These are phyloP conservation scores for Gadopsis bispinosus DNA, from an alignment of 2,797 vertebrate species.

Conservation along the genomic window DNA sequence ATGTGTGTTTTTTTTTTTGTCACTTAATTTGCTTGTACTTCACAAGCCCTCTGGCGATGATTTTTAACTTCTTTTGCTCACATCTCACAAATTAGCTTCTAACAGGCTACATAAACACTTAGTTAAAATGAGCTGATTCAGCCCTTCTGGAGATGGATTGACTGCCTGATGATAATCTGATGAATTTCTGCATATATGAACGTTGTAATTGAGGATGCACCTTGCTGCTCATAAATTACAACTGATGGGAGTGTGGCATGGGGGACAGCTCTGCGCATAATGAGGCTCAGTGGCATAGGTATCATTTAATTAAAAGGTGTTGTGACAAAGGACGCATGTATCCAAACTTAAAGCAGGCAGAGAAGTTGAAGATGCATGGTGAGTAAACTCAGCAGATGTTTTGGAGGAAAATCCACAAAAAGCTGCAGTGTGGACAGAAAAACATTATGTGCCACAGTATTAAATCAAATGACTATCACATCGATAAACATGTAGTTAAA, in stretches of 20 bases:
- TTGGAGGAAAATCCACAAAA: slow-evolving; percentile 31
- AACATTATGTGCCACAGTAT: not conserved
- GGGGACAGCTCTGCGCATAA: slow-evolving; percentile 69
- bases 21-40: slow-evolving; percentile 11
- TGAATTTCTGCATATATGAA: slow-evolving; percentile 74
- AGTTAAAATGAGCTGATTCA: slow-evolving; percentile 71
- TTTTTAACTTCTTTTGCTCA: slow-evolving; percentile 63
- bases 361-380: slow-evolving; percentile 53
- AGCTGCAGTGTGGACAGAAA: slow-evolving; percentile 1
- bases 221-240: slow-evolving; percentile 78
- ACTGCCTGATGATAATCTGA: slow-evolving; percentile 76
- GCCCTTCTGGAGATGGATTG: slow-evolving; percentile 73
- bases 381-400: slow-evolving; percentile 48
- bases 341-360: slow-evolving; percentile 51
- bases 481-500: slow-evolving; percentile 1
- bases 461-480: not conserved
- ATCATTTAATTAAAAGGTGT: slow-evolving; percentile 82
- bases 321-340: slow-evolving; percentile 62
- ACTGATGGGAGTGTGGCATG: slow-evolving; percentile 69
- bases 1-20: slow-evolving; percentile 10
- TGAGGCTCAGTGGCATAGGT: slow-evolving; percentile 68
- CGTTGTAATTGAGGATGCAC: slow-evolving; percentile 76
- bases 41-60: slow-evolving; percentile 29
- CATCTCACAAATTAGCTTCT: slow-evolving; percentile 40
- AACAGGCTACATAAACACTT: slow-evolving; percentile 58